Conservation (phyloP, 1,140 invertebrate species). For the Dendrolimus punctatus region DNA sequence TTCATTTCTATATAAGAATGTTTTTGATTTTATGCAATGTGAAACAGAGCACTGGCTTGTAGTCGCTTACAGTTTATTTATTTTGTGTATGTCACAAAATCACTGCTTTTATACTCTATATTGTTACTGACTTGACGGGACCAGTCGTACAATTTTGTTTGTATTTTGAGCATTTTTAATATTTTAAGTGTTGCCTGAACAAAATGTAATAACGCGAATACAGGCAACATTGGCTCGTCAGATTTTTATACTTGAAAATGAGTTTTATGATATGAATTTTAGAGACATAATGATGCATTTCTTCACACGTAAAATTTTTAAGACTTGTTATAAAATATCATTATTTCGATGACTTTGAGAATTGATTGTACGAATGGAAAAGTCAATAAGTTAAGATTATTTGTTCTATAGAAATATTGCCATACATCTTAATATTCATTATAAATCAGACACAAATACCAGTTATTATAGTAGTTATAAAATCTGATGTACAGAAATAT, state of each 20-base stretch:
- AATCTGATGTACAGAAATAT: conserved; percentile 60
- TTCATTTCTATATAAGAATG: conserved; percentile 36
- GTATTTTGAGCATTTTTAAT: too few species aligned
- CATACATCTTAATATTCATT: conserved; percentile 49
- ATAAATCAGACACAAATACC: conserved; percentile 36
- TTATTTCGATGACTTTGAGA: conserved; percentile 1
- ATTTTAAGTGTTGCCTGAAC: too few species aligned
- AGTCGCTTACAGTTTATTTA: conserved; percentile 43
- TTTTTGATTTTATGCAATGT: conserved; percentile 33
- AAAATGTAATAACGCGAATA: too few species aligned
- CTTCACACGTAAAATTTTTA: background rate
- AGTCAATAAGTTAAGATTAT: conserved; percentile 27
- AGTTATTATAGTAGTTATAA: conserved; percentile 35
- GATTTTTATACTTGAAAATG: too few species aligned
- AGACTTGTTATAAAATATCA: background rate
- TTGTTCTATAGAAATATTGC: conserved; percentile 42
- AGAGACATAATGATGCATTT: background rate
- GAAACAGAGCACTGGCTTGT: conserved; percentile 50
- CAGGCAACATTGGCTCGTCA: too few species aligned
- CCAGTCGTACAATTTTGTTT: too few species aligned
- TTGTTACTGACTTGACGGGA: background rate
- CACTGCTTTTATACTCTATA: conserved; percentile 10
- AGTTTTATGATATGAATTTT: background rate
- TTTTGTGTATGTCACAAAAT: conserved; percentile 23
- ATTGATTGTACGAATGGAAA: conserved; percentile 13